phyloP scores from a whole-genome alignment of 1,140 invertebrate species.

The Drosophila virilis region DNA sequence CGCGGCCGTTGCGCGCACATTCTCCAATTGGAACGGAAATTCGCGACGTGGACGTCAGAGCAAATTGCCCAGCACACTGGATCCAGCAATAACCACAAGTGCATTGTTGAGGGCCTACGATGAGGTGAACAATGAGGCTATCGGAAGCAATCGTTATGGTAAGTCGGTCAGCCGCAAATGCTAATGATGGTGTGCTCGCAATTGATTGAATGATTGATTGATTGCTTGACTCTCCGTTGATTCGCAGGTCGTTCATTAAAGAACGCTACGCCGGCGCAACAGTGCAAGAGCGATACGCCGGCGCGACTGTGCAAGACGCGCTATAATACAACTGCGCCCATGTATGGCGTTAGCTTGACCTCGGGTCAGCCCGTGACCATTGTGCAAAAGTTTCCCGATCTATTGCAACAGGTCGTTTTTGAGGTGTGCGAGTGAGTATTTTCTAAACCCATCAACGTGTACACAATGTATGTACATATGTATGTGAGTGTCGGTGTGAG shows the following conservation, averaged over 20 bases:
- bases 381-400: constrained; percentile 96
- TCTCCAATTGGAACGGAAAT: constrained; percentile 85
- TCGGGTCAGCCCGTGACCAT: constrained; percentile 96
- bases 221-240: constrained; percentile 30
- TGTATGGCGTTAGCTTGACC: constrained; percentile 96
- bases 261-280: constrained; percentile 68
- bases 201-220: constrained; percentile 47
- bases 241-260: constrained; percentile 74
- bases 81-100: constrained; percentile 89
- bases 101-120: constrained; percentile 88
- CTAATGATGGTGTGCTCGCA: constrained; percentile 41
- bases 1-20: constrained; percentile 87
- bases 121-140: constrained; percentile 85
- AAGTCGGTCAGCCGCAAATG: constrained; percentile 71
- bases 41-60: constrained; percentile 83
- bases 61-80: constrained; percentile 86
- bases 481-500: not conserved
- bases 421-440: constrained; percentile 91
- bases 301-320: constrained; percentile 92
- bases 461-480: not conserved
- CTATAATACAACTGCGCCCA: constrained; percentile 96
- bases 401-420: constrained; percentile 96
- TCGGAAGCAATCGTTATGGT: constrained; percentile 81
- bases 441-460: not conserved
- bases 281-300: constrained; percentile 87